Percentiles rank a stretch among this genome's conserved stretches.
Evolutionary conservation across 2,113 vertebrate species (phyloP).

Genomic region (Paraplagusia blochii): DNA sequence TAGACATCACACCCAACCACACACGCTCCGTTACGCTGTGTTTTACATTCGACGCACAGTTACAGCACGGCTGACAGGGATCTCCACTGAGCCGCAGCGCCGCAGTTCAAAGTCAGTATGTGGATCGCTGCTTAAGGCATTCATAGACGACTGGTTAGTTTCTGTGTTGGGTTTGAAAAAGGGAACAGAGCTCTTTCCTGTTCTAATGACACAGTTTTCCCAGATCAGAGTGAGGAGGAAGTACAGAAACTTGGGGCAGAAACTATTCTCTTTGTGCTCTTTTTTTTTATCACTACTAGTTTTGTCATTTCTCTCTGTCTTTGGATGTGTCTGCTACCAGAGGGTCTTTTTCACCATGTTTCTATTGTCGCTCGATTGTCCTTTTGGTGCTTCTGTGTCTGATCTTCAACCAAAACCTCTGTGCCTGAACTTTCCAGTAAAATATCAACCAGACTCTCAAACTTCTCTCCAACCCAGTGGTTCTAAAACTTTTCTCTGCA

Average conservation of each 20-base stretch:
- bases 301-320: conserved; percentile 33
- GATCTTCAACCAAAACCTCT: too few species aligned
- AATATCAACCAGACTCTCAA: too few species aligned
- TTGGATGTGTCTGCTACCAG: background rate
- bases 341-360: too few species aligned
- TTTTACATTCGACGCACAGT: conserved; percentile 34
- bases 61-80: conserved; percentile 18
- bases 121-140: conserved; percentile 26
- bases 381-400: too few species aligned
- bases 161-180: conserved; percentile 36
- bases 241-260: conserved; percentile 8
- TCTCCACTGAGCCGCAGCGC: conserved; percentile 22
- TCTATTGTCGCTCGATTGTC: too few species aligned
- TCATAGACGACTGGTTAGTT: conserved; percentile 29
- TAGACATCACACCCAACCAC: conserved; percentile 42
- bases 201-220: conserved; percentile 42
- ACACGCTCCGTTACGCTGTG: conserved; percentile 29
- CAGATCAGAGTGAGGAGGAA: conserved; percentile 30
- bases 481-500: too few species aligned
- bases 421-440: too few species aligned
- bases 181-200: conserved; percentile 23
- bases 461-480: too few species aligned
- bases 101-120: conserved; percentile 48
- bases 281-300: too few species aligned
- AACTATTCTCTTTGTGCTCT: conserved; percentile 8